phyloP scores from a whole-genome alignment of 2,113 vertebrate species.

The Chionis minor region DNA sequence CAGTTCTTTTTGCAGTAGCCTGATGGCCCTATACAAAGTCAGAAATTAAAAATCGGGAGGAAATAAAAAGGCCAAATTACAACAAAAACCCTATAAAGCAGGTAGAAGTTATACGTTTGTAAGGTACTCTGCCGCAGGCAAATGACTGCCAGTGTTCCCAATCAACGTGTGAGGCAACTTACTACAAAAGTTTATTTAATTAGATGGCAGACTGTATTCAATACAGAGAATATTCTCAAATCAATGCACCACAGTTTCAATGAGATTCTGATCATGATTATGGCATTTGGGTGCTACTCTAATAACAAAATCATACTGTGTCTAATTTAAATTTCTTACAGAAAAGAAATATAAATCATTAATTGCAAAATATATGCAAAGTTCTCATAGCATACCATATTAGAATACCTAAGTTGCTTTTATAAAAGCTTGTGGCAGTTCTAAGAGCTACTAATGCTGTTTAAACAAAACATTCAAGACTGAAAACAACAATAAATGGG shows the following conservation, averaged over 20 bases:
- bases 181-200: not conserved
- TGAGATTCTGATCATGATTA: not conserved
- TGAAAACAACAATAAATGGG: not conserved
- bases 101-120: not conserved
- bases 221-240: not conserved
- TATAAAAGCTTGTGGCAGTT: not conserved
- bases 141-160: not conserved
- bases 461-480: not conserved
- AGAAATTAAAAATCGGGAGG: not conserved
- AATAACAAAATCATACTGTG: fast-evolving
- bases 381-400: not conserved
- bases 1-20: not conserved
- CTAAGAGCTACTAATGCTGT: not conserved
- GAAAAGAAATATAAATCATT: not conserved
- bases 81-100: not conserved
- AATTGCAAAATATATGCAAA: not conserved
- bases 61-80: not conserved
- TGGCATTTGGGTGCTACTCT: not conserved
- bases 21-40: not conserved
- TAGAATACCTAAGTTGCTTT: not conserved
- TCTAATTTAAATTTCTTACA: not conserved
- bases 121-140: not conserved
- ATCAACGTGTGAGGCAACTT: not conserved
- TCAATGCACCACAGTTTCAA: not conserved
- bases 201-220: not conserved